Evolutionary conservation across 2,113 vertebrate species (phyloP), one percentile per base, ranked within the genome.

Genomic region (Thymallus thymallus): DNA sequence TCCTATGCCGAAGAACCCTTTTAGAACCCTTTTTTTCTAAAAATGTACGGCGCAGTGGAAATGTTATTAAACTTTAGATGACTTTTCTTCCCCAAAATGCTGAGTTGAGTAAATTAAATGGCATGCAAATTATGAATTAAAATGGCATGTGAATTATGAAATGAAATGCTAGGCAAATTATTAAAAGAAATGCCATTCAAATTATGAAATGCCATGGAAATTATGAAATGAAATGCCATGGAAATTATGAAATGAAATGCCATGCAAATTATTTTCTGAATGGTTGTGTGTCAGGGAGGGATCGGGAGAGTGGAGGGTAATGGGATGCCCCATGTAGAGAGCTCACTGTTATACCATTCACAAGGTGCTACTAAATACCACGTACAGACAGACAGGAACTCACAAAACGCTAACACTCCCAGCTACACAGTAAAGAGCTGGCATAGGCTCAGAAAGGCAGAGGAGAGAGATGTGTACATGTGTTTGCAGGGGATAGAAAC

Each of bases 191-290:
- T 88, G 86, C 82, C 76, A 85, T 83, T 82, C 80, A 89, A 88
- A 91, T 88, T 83, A 88, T 88, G 35, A 41, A 41, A 41, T 41
- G 35, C 9, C 85, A 86, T 88, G 91, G 86, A 81, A 80, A 82
- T 86, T 69, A 88, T 41, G 87, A 90, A 88, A 89, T 90, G 81
- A 90, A 92, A 90, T 88, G 87, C 81, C 85, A 86, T 88, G 91
- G 86, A 81, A 80, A 82, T 86, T 69, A 88, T 41, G 87, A 90
- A 88, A 89, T 90, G 81, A 90, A 92, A 90, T 88, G 87, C 81
- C 76, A 85, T 83, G 84, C 80, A 89, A 88, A 91, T 89, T 82
- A 88, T 51, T 18, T 87, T 83, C 81, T 83, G 88, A 92, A 90
- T 88, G 87, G 85, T 85, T 76, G 85, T n/a, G 78, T 78, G 73